Evolutionary conservation across 2,888 invertebrate species (phyloP).

Genomic region (Tipula vernalis): DNA sequence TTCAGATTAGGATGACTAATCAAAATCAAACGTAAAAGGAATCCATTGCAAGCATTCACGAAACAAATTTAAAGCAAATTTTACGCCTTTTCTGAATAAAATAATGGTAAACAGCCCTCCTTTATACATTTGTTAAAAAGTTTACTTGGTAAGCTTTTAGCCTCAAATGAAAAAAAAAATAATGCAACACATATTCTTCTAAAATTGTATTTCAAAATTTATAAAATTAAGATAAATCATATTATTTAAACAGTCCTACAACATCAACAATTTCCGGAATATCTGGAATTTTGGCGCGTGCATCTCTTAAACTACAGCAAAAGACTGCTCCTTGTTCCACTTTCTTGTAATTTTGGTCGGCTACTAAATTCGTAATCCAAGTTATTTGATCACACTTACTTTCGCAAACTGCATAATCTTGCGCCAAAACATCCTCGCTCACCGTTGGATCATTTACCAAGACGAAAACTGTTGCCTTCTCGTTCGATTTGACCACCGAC

Average conservation of each 20-base stretch:
- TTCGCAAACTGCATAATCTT: constrained; percentile 18
- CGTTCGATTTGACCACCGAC: constrained; percentile 21
- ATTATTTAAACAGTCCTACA: constrained; percentile 4
- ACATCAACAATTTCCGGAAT: neutral
- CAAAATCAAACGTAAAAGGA: no score
- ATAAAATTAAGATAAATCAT: neutral
- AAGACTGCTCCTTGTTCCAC: neutral
- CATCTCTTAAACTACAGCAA: neutral
- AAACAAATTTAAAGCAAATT: no score
- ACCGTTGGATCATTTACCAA: constrained; percentile 21
- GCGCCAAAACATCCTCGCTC: constrained; percentile 16
- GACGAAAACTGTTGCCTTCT: constrained; percentile 21
- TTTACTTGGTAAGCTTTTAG: no score
- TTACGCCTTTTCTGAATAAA: no score
- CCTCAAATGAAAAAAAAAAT: no score
- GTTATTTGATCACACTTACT: constrained; percentile 22
- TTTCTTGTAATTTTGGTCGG: neutral
- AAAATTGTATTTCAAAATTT: neutral
- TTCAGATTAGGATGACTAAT: no score
- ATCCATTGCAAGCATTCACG: no score
- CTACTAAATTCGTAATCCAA: constrained; percentile 18
- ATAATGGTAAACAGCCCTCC: no score
- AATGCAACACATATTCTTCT: no score
- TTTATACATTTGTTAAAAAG: no score
- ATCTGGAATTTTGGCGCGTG: neutral